Evolutionary conservation across 2,113 vertebrate species (phyloP), one percentile per base, ranked within the genome.

Genomic region (Noctilio leporinus): DNA sequence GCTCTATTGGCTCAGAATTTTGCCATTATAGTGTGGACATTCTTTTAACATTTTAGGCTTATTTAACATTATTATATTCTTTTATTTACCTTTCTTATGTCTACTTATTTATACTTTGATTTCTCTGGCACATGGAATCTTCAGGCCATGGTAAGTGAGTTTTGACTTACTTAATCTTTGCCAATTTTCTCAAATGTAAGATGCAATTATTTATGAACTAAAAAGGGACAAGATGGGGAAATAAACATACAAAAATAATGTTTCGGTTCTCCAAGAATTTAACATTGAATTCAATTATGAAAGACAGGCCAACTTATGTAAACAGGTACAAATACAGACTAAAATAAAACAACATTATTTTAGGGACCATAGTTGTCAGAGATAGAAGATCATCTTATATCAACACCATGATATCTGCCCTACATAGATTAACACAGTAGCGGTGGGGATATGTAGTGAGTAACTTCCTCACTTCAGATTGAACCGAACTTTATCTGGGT

Each of bases 61-160:
- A 77, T 81, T 72, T 89, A 82, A 76, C 22, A 38, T 81, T 28
- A 26, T 49, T 92, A 28, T 85, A 11, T 8, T 92, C 28, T 86
- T 87, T 94, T 69, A n/a, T 45, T 38, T 10, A 92, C 26, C 10
- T 77, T 82, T 87, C 55, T 45, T 93, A 51, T 86, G 33, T 82
- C 89, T 97, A 93, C 96, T 83, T 77, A 72, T 92, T 90, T 84
- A 64, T 7, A 65, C 78, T 98, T 98, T 98, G 76, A 96, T 98
- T 97, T 43, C 80, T 97, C 35, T 96, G 90, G 83, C 19, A 83
- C 4, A 81, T 96, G 98, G 97, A 98, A 97, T 97, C 97, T 96
- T 97, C 98, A 99, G 98, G 98, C 98, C 57, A 98, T 99, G 98
- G 98, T 99, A 98, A 98, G 98, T 98, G 72, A 33, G 95, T 96